Base-by-base conservation (phyloP, 1,140 invertebrate species). In the Pogonognathellus flavescens region DNA sequence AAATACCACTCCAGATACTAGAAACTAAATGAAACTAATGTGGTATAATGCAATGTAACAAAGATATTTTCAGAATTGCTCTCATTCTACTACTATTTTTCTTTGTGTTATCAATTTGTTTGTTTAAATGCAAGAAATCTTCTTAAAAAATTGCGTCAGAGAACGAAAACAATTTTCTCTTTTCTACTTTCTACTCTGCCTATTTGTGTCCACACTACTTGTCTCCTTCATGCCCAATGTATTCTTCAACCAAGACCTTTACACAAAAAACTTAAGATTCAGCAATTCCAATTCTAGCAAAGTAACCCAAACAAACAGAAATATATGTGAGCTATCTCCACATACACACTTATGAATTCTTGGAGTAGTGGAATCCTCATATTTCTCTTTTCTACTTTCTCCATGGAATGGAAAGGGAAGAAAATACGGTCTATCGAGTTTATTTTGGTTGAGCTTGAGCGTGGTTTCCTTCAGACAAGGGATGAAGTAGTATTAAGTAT, bases 401-500 rank as follows among this genome's bases (percentile, higher is more conserved):
- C 25, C 14, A 2, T 76, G 11, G 11, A 57, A n/a, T 13, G 66
- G n/a, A 25, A 41, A 41, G 41, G 66, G 70, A 31, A 50, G 70
- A 76, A 50, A 76, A 31, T n/a, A 20, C 25, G 62, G 31, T 66
- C 20, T 20, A 66, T 20, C 20, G 20, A 66, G 25, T 66, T 66
- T 4, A 66, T 20, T 66, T 66, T 18, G 7, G 20, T 31, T 31
- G 22, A 41, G 62, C 5, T 31, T 31, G 22, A 41, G 62, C 5
- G 22, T 25, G 9, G n/a, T 18, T 22, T 18, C 14, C 31, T 72
- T 49, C 25, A 76, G 41, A 76, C 41, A 50, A 18, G 70, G 70
- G 70, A 76, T 76, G 70, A 76, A 76, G 70, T 76, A 76, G 70
- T 50, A 76, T 76, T 76, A 66, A 76, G 70, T 50, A 76, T 76